Evolutionary conservation across 2,888 invertebrate genomes (phyloP).

Genomic region (Archaeoteleia sp.): DNA sequence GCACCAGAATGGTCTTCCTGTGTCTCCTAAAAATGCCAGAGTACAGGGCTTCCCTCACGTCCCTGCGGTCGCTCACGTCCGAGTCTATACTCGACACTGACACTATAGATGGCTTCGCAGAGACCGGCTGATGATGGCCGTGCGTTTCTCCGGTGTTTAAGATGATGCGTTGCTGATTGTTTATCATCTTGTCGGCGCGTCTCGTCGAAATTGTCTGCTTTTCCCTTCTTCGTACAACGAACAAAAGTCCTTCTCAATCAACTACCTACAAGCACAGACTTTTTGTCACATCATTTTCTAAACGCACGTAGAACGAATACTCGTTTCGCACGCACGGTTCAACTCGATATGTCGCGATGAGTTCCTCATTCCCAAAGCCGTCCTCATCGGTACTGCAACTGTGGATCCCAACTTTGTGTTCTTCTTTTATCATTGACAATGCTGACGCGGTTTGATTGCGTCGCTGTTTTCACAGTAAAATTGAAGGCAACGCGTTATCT

Average conservation of each 20-base stretch:
- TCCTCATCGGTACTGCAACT: conserved; percentile 10
- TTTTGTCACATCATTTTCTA: conserved; percentile 21
- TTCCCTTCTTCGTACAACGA: background rate
- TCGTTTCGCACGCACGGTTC: conserved; percentile 18
- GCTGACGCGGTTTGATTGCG: conserved; percentile 10
- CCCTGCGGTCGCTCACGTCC: conserved; percentile 71
- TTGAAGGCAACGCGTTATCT: conserved; percentile 24
- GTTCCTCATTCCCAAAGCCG: conserved; percentile 2
- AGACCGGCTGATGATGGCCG: conserved; percentile 65
- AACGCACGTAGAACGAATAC: too few relatives aligned
- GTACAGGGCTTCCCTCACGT: conserved; percentile 72
- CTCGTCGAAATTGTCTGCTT: background rate
- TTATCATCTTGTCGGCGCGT: conserved; percentile 64
- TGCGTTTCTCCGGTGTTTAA: conserved; percentile 64
- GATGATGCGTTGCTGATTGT: conserved; percentile 70
- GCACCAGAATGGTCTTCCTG: conserved; percentile 72
- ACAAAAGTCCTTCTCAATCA: background rate
- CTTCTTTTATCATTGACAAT: conserved; percentile 17
- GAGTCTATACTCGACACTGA: conserved; percentile 72
- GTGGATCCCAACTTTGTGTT: background rate
- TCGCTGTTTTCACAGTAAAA: conserved; percentile 10
- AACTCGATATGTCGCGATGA: background rate
- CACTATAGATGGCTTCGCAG: conserved; percentile 70
- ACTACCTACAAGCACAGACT: conserved; percentile 4
- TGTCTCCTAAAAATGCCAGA: conserved; percentile 73